Base-by-base conservation (phyloP, 2,888 invertebrate species). In the Mechanitis messenoides region DNA sequence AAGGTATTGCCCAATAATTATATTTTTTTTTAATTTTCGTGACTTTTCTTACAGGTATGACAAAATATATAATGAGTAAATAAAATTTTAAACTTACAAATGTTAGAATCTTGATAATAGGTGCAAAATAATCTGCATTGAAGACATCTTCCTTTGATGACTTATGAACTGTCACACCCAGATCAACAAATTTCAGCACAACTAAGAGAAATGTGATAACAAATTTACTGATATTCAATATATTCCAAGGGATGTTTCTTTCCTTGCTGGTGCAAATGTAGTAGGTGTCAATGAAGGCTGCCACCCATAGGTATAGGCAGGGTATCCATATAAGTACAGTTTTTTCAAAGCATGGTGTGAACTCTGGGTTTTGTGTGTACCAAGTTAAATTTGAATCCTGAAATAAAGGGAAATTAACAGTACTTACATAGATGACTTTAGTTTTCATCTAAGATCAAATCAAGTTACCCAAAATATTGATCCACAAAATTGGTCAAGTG, bases 251-350 rank as follows among this genome's bases (percentile, higher is more conserved):
- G 84, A 96, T 93, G 80, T 95, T 92, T 78, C 91, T 92, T 77
- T 93, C 93, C 86, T 94, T 94, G 83, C 96, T 96, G 74, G 92
- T 92, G 69, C 93, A 79, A 70, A 96, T 92, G 76, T 95, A 95
- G 79, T 92, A 95, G 65, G 93, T 89, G 75, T 97, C 96, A 68
- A 97, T 86, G 46, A 93, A 86, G 4, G 94, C 91, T 72, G 95
- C 93, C 1, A 93, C 70, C 96, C 96, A 97, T 20, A 97, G 88
- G 81, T 96, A 96, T 58, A 92, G 91, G 81, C 97, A 96, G 0
- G 98, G 98, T 45, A 93, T 85, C 98, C 98, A 99, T 57, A 97
- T 91, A 38, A 98, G 85, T 1, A 95, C 94, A 0, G 98, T 98
- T 81, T 95, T 94, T 85, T 98, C 95, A 83, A 98, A 98, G 84